A percentile compares a stretch with the other conserved stretches of the same genome.
phyloP scores from a whole-genome alignment of 2,797 vertebrate genomes.

The Hafferia zeledoni region DNA sequence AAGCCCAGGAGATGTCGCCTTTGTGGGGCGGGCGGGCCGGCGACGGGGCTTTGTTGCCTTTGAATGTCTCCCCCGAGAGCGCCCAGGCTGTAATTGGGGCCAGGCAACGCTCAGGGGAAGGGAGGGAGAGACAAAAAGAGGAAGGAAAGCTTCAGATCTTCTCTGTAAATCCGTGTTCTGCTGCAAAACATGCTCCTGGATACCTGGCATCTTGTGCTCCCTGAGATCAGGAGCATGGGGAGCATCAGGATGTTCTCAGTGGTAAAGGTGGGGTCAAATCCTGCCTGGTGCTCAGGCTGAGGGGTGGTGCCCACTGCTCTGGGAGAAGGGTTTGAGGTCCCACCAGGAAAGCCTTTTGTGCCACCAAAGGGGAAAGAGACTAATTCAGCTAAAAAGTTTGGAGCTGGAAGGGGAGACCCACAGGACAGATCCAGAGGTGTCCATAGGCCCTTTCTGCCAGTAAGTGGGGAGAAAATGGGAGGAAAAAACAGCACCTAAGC shows the following conservation, averaged over 20 bases:
- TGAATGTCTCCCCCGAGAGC: background rate
- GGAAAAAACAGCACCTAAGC: rapidly evolving
- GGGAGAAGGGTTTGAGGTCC: background rate
- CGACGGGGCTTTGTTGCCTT: background rate
- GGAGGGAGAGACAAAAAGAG: background rate
- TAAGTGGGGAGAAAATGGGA: background rate
- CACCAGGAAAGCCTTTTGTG: background rate
- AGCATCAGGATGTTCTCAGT: background rate
- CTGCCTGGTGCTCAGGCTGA: background rate
- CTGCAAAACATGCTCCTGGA: background rate
- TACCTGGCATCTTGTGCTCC: rapidly evolving
- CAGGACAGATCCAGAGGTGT: background rate
- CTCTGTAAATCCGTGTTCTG: rapidly evolving
- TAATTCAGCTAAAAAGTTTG: background rate
- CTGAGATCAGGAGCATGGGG: rapidly evolving
- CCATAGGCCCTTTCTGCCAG: rapidly evolving
- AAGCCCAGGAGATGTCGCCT: constrained; percentile 46
- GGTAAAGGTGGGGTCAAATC: background rate
- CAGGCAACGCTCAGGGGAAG: background rate
- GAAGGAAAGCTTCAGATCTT: background rate
- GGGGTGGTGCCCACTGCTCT: background rate
- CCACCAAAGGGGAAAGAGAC: background rate
- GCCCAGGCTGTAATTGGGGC: background rate
- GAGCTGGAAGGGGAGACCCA: background rate
- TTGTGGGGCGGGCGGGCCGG: background rate